These are phyloP conservation scores for Rotaria sp. DNA, from an alignment of 2,888 invertebrate genomes.

Conservation along the genomic window DNA sequence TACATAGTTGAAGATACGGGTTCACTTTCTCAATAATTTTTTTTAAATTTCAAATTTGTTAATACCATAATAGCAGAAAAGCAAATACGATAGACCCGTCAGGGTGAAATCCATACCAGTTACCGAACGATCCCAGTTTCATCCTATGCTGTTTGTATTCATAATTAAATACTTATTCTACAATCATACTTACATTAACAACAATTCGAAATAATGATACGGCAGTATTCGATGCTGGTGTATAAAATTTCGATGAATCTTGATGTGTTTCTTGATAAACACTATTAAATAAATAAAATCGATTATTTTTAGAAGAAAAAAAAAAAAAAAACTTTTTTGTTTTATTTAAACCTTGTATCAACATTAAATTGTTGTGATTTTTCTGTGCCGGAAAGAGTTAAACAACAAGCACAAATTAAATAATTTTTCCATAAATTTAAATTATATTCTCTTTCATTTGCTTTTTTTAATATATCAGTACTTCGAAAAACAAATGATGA, in stretches of 20 bases:
- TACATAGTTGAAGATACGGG: too few species aligned
- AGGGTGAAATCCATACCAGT: too few species aligned
- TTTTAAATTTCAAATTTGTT: too few species aligned
- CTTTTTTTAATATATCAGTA: constrained; percentile 64
- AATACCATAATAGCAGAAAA: too few species aligned
- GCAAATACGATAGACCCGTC: too few species aligned
- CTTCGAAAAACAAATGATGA: constrained; percentile 73
- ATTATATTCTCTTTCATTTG: constrained; percentile 85
- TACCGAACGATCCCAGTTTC: too few species aligned
- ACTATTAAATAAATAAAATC: background rate
- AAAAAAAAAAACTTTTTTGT: background rate
- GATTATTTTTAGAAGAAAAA: background rate
- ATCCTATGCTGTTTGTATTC: too few species aligned
- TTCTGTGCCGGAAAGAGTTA: constrained; percentile 60
- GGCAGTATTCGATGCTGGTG: background rate
- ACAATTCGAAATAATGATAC: constrained; percentile 7
- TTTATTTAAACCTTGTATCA: background rate
- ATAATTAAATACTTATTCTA: background rate
- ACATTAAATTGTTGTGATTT: constrained; percentile 2
- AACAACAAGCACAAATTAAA: constrained; percentile 85
- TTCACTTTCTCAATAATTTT: too few species aligned
- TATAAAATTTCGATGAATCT: constrained; percentile 2
- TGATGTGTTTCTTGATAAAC: constrained; percentile 5
- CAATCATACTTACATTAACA: background rate
- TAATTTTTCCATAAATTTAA: constrained; percentile 97